Evolutionary conservation across 2,113 vertebrate species (phyloP).

Genomic region (Zapus hudsonius): DNA sequence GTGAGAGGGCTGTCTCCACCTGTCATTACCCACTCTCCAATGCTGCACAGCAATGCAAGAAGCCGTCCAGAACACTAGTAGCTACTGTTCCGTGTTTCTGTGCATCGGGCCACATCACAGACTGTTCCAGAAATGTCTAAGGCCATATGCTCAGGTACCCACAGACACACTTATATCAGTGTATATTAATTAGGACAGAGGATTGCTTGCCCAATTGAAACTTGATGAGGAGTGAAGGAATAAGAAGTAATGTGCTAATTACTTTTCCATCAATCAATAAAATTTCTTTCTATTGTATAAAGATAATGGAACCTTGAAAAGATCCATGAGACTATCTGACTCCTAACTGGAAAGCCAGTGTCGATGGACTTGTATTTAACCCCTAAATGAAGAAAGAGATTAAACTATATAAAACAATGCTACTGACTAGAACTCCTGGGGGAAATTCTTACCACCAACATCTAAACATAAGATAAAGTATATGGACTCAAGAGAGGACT

Average conservation of each 20-base stretch:
- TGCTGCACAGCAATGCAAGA: not conserved
- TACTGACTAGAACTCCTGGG: not conserved
- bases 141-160: not conserved
- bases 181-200: not conserved
- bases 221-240: not conserved
- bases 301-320: not conserved
- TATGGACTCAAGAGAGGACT: not conserved
- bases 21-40: not conserved
- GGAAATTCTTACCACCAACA: not conserved
- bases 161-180: not conserved
- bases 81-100: not conserved
- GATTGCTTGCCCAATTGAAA: not conserved
- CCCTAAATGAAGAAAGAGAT: not conserved
- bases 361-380: not conserved
- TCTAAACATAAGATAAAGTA: not conserved
- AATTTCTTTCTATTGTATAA: not conserved
- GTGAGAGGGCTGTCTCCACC: conserved; percentile 1
- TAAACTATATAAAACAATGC: not conserved
- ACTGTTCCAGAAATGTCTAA: conserved; percentile 1
- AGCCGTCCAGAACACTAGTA: not conserved
- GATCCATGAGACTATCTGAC: not conserved
- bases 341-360: not conserved
- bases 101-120: not conserved
- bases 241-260: not conserved
- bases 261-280: not conserved